These are phyloP conservation scores for Brachylomia viminalis DNA, from an alignment of 2,888 invertebrate species.

Conservation along the genomic window DNA sequence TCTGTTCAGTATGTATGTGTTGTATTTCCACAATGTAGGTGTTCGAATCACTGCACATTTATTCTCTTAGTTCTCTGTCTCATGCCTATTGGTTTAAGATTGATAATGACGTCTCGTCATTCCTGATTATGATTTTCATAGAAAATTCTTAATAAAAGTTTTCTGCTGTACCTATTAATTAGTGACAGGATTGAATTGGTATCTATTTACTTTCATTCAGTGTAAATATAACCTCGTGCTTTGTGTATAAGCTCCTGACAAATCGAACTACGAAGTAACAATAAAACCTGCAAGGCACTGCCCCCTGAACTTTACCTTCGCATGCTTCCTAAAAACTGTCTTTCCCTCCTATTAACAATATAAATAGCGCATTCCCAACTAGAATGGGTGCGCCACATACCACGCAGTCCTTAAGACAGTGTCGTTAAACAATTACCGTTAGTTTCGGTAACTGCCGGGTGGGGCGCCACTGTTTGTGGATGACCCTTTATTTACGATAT, in stretches of 20 bases:
- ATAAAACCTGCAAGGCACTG: not conserved
- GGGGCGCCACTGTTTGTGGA: constrained; percentile 63
- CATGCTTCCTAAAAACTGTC: constrained; percentile 32
- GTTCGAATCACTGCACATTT: no score
- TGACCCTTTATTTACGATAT: constrained; percentile 69
- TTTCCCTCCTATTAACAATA: constrained; percentile 47
- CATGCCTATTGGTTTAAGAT: no score
- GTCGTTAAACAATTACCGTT: constrained; percentile 73
- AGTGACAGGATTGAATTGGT: no score
- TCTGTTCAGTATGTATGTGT: no score
- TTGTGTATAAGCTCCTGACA: not conserved
- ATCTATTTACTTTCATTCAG: no score
- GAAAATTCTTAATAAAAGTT: no score
- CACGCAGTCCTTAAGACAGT: constrained; percentile 62
- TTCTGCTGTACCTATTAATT: no score
- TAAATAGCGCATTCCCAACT: constrained; percentile 45
- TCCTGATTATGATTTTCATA: not conserved
- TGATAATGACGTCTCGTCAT: not conserved
- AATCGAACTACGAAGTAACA: not conserved
- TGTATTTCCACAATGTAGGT: no score
- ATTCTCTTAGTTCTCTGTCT: no score
- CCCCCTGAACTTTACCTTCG: not conserved
- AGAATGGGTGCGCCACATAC: constrained; percentile 58
- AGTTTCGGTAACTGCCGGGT: constrained; percentile 67
- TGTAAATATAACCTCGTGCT: no score